phyloP scores from a whole-genome alignment of 2,113 vertebrate genomes.

The Furnarius figulus region DNA sequence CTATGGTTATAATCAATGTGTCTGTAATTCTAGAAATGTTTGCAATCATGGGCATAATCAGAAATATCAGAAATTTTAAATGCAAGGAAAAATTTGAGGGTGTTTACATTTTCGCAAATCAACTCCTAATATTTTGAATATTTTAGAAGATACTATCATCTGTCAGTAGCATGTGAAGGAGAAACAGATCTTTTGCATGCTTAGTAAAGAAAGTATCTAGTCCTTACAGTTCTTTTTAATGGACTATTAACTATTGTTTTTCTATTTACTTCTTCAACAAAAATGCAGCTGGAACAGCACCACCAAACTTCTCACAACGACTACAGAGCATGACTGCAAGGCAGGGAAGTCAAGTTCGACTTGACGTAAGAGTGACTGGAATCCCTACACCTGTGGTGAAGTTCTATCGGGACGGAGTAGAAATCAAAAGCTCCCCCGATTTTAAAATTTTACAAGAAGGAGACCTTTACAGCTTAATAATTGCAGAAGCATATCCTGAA shows the following conservation, averaged over 20 bases:
- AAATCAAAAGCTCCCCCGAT: slow-evolving; percentile 98
- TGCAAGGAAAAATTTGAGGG: background rate
- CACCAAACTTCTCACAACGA: slow-evolving; percentile 92
- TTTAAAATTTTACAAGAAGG: slow-evolving; percentile 94
- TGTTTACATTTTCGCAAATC: background rate
- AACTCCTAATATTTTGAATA: background rate
- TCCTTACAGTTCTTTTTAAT: background rate
- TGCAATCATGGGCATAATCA: background rate
- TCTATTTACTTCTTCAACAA: background rate
- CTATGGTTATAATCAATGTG: background rate
- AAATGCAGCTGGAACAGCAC: slow-evolving; percentile 87
- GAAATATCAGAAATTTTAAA: background rate
- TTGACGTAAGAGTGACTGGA: slow-evolving; percentile 92
- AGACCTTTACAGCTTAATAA: slow-evolving; percentile 94
- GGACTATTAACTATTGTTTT: background rate
- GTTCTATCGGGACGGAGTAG: slow-evolving; percentile 97
- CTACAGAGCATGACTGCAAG: slow-evolving; percentile 92
- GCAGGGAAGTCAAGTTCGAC: slow-evolving; percentile 93
- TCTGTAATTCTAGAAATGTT: background rate
- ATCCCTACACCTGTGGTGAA: slow-evolving; percentile 97
- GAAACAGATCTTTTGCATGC: background rate
- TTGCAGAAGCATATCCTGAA: slow-evolving; percentile 93
- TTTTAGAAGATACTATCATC: background rate
- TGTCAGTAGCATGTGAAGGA: background rate
- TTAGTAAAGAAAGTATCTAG: background rate